These are phyloP conservation scores for Bubo scandiacus DNA, from an alignment of 2,113 vertebrate genomes.

Conservation along the genomic window DNA sequence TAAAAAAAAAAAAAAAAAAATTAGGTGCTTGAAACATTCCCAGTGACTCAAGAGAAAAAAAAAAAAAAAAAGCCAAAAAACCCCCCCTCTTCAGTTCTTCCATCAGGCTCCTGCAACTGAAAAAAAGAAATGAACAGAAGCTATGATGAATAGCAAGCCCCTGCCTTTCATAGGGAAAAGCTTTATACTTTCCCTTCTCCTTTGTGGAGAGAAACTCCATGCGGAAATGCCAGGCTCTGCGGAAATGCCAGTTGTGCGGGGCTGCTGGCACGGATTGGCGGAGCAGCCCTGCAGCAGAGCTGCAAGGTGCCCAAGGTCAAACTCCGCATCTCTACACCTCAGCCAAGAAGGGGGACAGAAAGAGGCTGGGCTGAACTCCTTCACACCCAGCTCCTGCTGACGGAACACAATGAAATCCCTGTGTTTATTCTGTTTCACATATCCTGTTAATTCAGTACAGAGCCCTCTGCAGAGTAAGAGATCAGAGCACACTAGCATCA, in stretches of 20 bases:
- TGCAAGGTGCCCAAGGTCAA: neutral
- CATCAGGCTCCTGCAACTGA: neutral
- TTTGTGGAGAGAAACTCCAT: neutral
- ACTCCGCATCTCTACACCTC: neutral
- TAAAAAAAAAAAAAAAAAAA: too few relatives aligned
- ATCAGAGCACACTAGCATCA: neutral
- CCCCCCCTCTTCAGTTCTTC: neutral
- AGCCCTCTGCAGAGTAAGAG: neutral
- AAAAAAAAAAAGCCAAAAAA: neutral
- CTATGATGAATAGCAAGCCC: neutral
- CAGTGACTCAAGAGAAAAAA: neutral
- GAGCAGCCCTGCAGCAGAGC: neutral
- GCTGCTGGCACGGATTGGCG: neutral
- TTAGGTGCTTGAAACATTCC: neutral
- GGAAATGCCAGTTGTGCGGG: neutral
- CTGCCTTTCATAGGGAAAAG: neutral
- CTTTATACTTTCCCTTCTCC: neutral
- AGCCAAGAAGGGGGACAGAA: neutral
- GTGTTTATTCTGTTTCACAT: neutral
- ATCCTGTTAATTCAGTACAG: neutral
- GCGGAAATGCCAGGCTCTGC: rapidly evolving
- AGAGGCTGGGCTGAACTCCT: neutral
- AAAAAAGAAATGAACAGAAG: neutral
- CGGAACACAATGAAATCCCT: neutral
- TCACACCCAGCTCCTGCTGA: neutral